These are phyloP conservation scores for Heliconius charithonia DNA, from an alignment of 2,888 invertebrate species.

Conservation along the genomic window DNA sequence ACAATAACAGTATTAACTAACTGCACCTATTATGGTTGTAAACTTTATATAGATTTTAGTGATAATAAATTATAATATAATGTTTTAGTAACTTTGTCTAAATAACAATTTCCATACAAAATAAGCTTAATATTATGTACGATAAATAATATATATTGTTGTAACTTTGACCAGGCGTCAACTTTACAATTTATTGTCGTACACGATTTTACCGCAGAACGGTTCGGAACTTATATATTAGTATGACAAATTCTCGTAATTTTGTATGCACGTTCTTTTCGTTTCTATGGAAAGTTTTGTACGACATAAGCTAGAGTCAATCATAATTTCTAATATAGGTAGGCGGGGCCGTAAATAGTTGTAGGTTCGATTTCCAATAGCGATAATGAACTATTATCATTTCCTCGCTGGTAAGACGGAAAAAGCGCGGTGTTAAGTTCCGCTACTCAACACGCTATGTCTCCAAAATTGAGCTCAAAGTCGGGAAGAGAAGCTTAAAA, in stretches of 20 bases:
- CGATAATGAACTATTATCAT: too few species aligned
- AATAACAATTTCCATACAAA: neutral
- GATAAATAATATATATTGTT: neutral
- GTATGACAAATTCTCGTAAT: neutral
- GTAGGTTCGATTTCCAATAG: too few species aligned
- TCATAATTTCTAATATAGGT: too few species aligned
- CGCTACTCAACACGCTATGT: too few species aligned
- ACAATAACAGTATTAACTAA: neutral
- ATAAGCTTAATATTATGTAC: neutral
- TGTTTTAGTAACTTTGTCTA: neutral
- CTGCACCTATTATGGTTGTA: neutral
- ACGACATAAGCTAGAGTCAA: too few species aligned
- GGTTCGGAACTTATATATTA: neutral
- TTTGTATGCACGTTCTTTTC: too few species aligned
- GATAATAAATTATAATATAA: conserved; percentile 1
- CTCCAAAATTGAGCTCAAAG: too few species aligned
- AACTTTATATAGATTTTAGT: neutral
- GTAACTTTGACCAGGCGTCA: neutral
- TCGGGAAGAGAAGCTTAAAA: too few species aligned
- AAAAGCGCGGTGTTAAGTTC: too few species aligned
- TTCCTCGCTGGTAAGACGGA: too few species aligned
- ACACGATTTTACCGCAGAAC: neutral
- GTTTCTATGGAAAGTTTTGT: too few species aligned
- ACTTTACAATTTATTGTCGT: neutral
- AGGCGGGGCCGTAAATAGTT: too few species aligned